A percentile compares a stretch with the other conserved stretches of the same genome.
These are phyloP conservation scores for Dermochelys coriacea DNA, from an alignment of 2,797 vertebrate genomes.

Conservation along the genomic window DNA sequence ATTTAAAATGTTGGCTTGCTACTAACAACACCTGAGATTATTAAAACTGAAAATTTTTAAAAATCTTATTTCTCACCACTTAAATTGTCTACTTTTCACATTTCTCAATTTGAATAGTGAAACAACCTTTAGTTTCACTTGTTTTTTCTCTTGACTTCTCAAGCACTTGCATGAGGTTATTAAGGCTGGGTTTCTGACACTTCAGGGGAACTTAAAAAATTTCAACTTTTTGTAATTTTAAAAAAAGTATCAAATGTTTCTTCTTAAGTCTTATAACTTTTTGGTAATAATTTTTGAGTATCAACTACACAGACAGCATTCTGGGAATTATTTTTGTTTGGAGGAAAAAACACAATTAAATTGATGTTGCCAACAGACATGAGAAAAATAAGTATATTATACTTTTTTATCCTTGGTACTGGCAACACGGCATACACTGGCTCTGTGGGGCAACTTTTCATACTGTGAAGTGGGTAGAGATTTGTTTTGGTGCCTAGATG, in stretches of 20 bases:
- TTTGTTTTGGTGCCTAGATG: neutral
- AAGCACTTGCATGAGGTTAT: fast-evolving
- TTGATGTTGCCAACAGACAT: neutral
- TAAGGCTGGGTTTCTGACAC: neutral
- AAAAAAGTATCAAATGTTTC: fast-evolving
- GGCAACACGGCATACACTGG: neutral
- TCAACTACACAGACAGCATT: fast-evolving
- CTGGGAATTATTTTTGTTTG: neutral
- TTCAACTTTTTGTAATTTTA: neutral
- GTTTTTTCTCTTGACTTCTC: neutral
- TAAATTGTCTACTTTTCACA: neutral
- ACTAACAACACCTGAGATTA: fast-evolving
- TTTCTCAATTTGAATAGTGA: neutral
- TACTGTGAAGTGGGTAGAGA: neutral
- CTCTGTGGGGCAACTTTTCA: neutral
- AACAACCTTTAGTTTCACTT: neutral
- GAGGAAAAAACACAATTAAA: fast-evolving
- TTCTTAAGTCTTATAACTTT: neutral
- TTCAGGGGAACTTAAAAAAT: fast-evolving
- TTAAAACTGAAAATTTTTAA: neutral
- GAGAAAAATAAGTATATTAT: neutral
- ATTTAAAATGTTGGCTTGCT: neutral
- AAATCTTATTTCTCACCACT: neutral
- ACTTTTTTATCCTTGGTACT: neutral
- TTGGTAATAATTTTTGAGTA: neutral